Conservation (phyloP, 2,888 invertebrate genomes). For the Stenoptilia bipunctidactyla region DNA sequence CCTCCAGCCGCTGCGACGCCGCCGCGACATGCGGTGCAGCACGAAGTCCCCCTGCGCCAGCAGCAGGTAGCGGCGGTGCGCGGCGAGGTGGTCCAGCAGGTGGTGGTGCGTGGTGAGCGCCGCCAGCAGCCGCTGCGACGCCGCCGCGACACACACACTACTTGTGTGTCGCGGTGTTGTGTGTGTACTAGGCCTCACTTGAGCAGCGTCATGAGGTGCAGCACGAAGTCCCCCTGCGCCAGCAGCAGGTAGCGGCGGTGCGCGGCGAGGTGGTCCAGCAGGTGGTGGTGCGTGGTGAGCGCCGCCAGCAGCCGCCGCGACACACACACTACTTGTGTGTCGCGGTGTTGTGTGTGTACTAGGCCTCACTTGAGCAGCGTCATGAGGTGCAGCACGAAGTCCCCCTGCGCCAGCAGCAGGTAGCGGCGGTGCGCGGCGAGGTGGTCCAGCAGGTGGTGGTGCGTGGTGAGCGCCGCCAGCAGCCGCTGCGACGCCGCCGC, state of each 20-base stretch:
- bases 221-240: constrained; percentile 97
- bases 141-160: constrained; percentile 90
- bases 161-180: too few species aligned
- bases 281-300: constrained; percentile 87
- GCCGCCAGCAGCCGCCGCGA: constrained; percentile 89
- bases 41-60: constrained; percentile 98
- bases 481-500: constrained; percentile 69
- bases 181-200: too few species aligned
- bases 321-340: too few species aligned
- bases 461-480: constrained; percentile 86
- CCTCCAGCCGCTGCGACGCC: constrained; percentile 87
- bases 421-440: constrained; percentile 91
- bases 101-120: constrained; percentile 90
- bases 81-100: constrained; percentile 90
- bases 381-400: constrained; percentile 95
- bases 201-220: constrained; percentile 92
- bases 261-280: constrained; percentile 91
- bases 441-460: constrained; percentile 92
- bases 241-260: constrained; percentile 91
- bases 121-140: constrained; percentile 87
- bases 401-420: constrained; percentile 95
- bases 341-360: too few species aligned
- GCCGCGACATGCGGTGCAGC: constrained; percentile 91
- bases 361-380: too few species aligned
- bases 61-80: constrained; percentile 89